Conservation (phyloP, 2,797 vertebrate species). For the Craterocephalus amniculus region DNA sequence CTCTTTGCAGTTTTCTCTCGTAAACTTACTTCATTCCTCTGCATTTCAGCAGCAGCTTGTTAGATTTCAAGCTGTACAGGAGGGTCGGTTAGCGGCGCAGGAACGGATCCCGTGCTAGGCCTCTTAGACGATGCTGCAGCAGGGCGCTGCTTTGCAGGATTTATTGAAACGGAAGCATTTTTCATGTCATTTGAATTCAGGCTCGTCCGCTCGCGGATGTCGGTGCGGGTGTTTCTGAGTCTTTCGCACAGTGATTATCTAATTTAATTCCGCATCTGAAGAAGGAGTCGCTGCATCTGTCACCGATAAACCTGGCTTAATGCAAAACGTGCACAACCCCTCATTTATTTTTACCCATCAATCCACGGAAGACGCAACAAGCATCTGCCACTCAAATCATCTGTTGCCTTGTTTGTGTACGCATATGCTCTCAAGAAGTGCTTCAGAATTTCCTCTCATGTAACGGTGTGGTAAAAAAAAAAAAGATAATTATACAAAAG, state of each 20-base stretch:
- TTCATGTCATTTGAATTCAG: neutral
- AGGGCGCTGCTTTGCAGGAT: neutral
- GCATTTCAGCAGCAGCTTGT: neutral
- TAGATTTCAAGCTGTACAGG: neutral
- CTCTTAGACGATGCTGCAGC: neutral
- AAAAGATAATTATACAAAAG: constrained; percentile 4
- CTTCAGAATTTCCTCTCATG: too few relatives aligned
- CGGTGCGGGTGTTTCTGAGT: neutral
- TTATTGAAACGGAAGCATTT: constrained; percentile 2
- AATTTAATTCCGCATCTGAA: neutral
- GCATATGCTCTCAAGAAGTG: neutral
- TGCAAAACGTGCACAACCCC: constrained; percentile 1
- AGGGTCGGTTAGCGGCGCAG: neutral
- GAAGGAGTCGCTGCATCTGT: constrained; percentile 13
- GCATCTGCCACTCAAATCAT: neutral
- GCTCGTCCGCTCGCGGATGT: neutral
- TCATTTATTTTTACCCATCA: constrained; percentile 8
- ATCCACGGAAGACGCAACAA: neutral
- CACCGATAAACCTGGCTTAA: constrained; percentile 10
- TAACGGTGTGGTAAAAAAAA: neutral
- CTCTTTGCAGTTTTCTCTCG: neutral
- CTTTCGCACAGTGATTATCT: constrained; percentile 1
- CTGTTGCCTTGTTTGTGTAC: neutral
- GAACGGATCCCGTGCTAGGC: neutral
- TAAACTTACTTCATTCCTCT: neutral